Evolutionary conservation across 30 jellyfish, hydroid and myxozoan genomes (phyloP).

Genomic region (Aurelia aurita): DNA sequence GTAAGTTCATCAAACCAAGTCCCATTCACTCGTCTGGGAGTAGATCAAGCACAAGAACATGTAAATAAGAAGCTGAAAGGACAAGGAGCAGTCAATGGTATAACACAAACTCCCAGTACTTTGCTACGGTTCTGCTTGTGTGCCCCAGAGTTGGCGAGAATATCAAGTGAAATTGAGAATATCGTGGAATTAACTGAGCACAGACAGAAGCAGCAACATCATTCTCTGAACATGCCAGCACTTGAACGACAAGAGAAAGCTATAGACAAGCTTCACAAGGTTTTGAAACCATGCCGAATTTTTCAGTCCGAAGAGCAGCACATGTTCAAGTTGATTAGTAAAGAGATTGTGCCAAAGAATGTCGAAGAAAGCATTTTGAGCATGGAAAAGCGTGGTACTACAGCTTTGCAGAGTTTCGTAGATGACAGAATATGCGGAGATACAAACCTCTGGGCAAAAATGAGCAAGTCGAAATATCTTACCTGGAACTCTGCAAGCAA

Average conservation of each 20-base stretch:
- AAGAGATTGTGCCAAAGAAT: too few species aligned
- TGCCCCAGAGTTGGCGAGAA: slow-evolving; percentile 43
- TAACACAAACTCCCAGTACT: slow-evolving; percentile 26
- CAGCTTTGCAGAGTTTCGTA: slow-evolving; percentile 18
- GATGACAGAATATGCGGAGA: slow-evolving; percentile 26
- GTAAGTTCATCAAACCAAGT: slow-evolving; percentile 1
- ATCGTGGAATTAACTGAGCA: neutral
- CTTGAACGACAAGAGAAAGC: slow-evolving; percentile 22
- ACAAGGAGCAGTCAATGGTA: slow-evolving; percentile 46
- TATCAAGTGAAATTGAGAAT: slow-evolving; percentile 8
- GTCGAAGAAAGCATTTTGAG: slow-evolving; percentile 1
- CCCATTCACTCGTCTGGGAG: slow-evolving; percentile 49
- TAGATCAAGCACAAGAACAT: slow-evolving; percentile 32
- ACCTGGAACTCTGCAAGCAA: slow-evolving; percentile 13
- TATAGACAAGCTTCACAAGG: slow-evolving; percentile 26
- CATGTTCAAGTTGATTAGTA: neutral
- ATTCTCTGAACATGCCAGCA: slow-evolving; percentile 9
- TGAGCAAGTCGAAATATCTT: slow-evolving; percentile 20
- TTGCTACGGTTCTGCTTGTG: slow-evolving; percentile 29
- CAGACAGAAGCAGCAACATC: slow-evolving; percentile 19
- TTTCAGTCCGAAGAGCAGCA: neutral
- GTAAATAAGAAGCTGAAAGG: slow-evolving; percentile 37
- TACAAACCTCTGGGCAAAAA: slow-evolving; percentile 10
- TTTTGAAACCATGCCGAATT: neutral
- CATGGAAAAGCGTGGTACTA: slow-evolving; percentile 1